Evolutionary conservation across 1,140 invertebrate genomes (phyloP).

Genomic region (Epicauta chinensis): DNA sequence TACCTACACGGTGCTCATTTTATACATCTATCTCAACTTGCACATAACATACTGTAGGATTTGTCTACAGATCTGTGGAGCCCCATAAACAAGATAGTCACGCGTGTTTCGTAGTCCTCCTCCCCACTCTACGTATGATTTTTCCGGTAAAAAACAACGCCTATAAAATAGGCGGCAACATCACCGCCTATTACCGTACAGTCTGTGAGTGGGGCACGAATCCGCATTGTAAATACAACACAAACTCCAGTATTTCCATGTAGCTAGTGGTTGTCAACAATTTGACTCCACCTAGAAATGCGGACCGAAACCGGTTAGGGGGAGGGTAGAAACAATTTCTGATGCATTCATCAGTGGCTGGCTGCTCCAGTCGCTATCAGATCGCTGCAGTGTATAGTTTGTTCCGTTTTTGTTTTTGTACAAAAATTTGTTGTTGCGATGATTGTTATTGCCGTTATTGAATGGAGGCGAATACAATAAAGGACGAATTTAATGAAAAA

Average conservation of each 20-base stretch:
- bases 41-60: conserved; percentile 34
- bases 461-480: conserved; percentile 15
- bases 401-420: conserved; percentile 32
- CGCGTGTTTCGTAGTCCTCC: conserved; percentile 20
- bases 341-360: conserved; percentile 19
- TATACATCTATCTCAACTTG: too few species aligned
- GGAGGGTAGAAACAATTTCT: conserved; percentile 19
- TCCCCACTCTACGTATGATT: conserved; percentile 21
- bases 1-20: too few species aligned
- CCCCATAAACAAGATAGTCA: conserved; percentile 43
- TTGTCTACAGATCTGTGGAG: conserved; percentile 40
- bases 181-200: conserved; percentile 6
- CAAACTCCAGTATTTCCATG: conserved; percentile 33
- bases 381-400: conserved; percentile 30
- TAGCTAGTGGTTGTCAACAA: conserved; percentile 31
- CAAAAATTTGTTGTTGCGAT: conserved; percentile 18
- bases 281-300: conserved; percentile 28
- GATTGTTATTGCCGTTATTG: conserved; percentile 25
- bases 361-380: conserved; percentile 36
- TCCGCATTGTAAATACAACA: conserved; percentile 3
- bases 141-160: neutral
- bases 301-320: too few species aligned
- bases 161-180: conserved; percentile 14
- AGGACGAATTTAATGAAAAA: too few species aligned
- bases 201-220: conserved; percentile 31